phyloP scores from a whole-genome alignment of 2,113 vertebrate genomes.

The Seriola quinqueradiata region DNA sequence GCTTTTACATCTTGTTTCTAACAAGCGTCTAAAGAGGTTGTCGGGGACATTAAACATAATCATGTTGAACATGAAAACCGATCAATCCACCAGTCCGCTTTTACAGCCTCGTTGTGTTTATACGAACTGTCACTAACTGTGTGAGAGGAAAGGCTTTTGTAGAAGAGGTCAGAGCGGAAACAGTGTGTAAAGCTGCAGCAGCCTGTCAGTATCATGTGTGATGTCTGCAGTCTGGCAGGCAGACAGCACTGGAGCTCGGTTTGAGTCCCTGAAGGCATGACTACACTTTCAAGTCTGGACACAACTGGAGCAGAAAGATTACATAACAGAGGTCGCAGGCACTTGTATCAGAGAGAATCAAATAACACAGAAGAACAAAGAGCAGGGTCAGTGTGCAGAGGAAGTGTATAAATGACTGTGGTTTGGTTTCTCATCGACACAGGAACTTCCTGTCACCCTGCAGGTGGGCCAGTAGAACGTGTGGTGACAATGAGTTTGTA shows the following conservation, averaged over 20 bases:
- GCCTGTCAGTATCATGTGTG: no score
- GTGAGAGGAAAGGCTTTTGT: no score
- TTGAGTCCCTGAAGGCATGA: neutral
- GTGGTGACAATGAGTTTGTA: neutral
- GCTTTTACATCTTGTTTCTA: no score
- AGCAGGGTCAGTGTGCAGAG: neutral
- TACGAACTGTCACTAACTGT: no score
- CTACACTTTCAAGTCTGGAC: slow-evolving; percentile 1
- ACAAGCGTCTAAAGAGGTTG: no score
- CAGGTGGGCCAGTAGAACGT: neutral
- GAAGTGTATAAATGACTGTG: neutral
- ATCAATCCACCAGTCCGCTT: no score
- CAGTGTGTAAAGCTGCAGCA: no score
- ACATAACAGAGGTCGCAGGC: neutral
- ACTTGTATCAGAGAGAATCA: neutral
- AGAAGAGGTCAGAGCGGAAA: no score
- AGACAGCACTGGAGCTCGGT: neutral
- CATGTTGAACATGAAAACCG: no score
- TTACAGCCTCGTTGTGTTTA: no score
- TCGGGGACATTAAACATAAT: no score
- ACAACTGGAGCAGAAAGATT: neutral
- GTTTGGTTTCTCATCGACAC: neutral
- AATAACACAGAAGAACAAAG: neutral
- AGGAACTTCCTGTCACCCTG: neutral
- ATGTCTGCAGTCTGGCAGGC: no score